Evolutionary conservation across 2,113 vertebrate genomes (phyloP).

Genomic region (Lepus americanus): DNA sequence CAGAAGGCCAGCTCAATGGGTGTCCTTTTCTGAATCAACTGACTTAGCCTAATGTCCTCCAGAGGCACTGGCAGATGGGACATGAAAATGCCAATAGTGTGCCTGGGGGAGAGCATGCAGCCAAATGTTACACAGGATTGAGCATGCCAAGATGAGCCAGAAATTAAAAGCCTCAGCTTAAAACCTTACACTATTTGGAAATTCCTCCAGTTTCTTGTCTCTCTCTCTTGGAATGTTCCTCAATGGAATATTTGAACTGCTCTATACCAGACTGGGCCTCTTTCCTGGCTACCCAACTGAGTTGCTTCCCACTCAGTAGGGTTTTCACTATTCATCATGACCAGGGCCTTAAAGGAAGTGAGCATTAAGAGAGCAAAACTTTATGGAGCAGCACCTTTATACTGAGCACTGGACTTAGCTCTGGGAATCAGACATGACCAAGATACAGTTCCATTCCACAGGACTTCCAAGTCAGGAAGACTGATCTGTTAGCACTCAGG

Average conservation of each 20-base stretch:
- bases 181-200: constrained; percentile 63
- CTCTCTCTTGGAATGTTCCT: constrained; percentile 5
- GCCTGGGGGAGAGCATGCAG: constrained; percentile 64
- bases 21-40: constrained; percentile 76
- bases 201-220: constrained; percentile 30
- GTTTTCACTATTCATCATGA: background rate
- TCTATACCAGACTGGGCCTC: constrained; percentile 25
- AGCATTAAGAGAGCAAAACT: background rate
- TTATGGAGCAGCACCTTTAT: background rate
- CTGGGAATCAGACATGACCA: background rate
- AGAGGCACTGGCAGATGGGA: constrained; percentile 80
- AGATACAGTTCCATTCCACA: background rate
- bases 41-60: constrained; percentile 76
- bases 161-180: constrained; percentile 30
- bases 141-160: constrained; percentile 34
- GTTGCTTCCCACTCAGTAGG: background rate
- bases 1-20: constrained; percentile 74
- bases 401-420: background rate
- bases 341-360: background rate
- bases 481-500: background rate
- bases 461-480: background rate
- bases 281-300: constrained; percentile 41
- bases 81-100: constrained; percentile 75
- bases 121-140: constrained; percentile 72
- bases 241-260: constrained; percentile 8